Percentiles rank a stretch among this genome's conserved stretches.
Evolutionary conservation across 1,140 invertebrate genomes (phyloP).

Genomic region (Frieseomelitta varia): DNA sequence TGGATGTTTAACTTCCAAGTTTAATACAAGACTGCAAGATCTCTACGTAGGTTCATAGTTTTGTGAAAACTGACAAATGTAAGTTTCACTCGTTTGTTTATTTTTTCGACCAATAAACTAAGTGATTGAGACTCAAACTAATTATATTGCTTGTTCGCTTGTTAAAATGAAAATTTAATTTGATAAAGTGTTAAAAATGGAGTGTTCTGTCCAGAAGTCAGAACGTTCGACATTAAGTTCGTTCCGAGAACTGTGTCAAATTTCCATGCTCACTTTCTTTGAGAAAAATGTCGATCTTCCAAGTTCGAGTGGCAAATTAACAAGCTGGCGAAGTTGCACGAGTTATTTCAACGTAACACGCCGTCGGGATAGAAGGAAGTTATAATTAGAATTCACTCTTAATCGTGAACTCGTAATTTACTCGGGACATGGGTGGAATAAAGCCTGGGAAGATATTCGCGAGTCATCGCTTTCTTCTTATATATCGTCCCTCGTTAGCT

Average conservation of each 20-base stretch:
- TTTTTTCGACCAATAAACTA: too few species aligned
- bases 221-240: not conserved
- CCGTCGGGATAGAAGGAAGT: not conserved
- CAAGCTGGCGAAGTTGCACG: not conserved
- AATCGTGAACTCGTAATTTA: not conserved
- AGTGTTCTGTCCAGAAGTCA: not conserved
- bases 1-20: not conserved
- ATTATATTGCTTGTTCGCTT: too few species aligned
- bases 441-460: not conserved
- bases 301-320: not conserved
- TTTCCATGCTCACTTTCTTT: not conserved
- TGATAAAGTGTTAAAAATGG: not conserved
- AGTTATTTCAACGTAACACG: not conserved
- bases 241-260: not conserved
- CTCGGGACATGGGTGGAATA: not conserved
- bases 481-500: not conserved
- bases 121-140: too few species aligned
- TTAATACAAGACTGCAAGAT: too few species aligned
- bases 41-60: too few species aligned
- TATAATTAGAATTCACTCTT: slow-evolving; percentile 7
- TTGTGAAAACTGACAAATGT: too few species aligned
- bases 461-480: not conserved
- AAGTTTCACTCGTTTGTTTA: too few species aligned
- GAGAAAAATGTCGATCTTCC: not conserved
- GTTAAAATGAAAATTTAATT: too few species aligned